Evolutionary conservation across 2,888 invertebrate genomes (phyloP).

Genomic region (Cremastinae sp.): DNA sequence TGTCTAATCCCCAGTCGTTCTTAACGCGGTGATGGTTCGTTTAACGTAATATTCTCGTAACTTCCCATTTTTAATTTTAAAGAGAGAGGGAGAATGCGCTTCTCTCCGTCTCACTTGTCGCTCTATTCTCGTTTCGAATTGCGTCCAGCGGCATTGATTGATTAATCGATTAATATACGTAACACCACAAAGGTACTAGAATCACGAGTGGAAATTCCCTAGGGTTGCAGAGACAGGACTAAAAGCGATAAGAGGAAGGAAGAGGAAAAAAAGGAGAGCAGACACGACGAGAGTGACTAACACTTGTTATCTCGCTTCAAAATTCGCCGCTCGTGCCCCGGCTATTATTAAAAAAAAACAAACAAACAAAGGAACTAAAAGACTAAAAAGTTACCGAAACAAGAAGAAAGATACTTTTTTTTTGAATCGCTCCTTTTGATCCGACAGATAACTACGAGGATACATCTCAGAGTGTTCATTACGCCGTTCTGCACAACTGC

Average conservation of each 20-base stretch:
- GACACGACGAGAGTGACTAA: slow-evolving; percentile 48
- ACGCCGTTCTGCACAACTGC: slow-evolving; percentile 61
- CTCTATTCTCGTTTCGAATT: slow-evolving; percentile 43
- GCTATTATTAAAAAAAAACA: slow-evolving; percentile 34
- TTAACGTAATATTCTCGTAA: slow-evolving; percentile 16
- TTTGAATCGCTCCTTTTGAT: slow-evolving; percentile 59
- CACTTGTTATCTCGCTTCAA: slow-evolving; percentile 54
- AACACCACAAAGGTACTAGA: slow-evolving; percentile 75
- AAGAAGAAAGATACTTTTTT: slow-evolving; percentile 31
- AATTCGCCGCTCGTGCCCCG: slow-evolving; percentile 40
- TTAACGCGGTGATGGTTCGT: no score
- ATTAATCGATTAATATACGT: no score
- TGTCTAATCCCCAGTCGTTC: no score
- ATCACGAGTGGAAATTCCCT: slow-evolving; percentile 75
- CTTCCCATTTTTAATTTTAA: neutral
- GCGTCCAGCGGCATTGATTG: slow-evolving; percentile 49
- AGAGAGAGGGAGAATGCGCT: slow-evolving; percentile 15
- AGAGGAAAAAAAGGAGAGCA: neutral
- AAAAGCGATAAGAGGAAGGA: slow-evolving; percentile 39
- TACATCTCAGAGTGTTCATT: slow-evolving; percentile 61
- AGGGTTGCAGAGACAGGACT: slow-evolving; percentile 68
- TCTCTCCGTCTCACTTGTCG: slow-evolving; percentile 43
- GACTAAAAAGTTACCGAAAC: neutral
- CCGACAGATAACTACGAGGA: slow-evolving; percentile 62
- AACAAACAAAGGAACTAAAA: no score